Conservation (phyloP, 2,797 vertebrate species). For the Dromococcyx pavoninus region DNA sequence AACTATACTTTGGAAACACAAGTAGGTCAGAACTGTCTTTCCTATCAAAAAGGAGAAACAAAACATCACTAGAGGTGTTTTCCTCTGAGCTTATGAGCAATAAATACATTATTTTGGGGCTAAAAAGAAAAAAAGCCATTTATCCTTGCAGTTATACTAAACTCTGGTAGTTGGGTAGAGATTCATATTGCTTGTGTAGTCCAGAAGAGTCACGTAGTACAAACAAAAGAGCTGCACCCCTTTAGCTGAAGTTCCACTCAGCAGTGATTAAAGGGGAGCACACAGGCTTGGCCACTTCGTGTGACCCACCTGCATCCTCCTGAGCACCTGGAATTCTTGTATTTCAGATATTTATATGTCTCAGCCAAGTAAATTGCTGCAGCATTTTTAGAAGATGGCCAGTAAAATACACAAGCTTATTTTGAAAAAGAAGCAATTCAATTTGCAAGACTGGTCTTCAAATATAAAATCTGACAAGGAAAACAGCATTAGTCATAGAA, state of each 20-base stretch:
- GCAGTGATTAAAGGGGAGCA: neutral
- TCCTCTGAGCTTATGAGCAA: neutral
- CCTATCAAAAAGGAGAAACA: neutral
- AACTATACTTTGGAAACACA: neutral
- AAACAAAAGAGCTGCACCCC: neutral
- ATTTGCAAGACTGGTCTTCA: neutral
- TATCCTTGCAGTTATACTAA: neutral
- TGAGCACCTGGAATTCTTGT: neutral
- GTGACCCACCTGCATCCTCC: neutral
- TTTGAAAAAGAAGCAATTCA: too few relatives aligned
- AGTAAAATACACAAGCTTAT: neutral
- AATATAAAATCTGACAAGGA: neutral
- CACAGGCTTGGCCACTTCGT: fast-evolving
- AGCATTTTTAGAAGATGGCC: neutral
- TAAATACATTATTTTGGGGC: neutral
- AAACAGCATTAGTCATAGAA: neutral
- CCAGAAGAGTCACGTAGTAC: fast-evolving
- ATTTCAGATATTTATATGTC: neutral
- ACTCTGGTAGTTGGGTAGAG: neutral
- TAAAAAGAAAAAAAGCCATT: neutral
- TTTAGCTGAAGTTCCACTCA: neutral
- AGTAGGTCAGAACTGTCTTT: neutral
- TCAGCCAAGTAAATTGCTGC: neutral
- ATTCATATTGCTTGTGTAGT: fast-evolving
- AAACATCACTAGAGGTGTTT: too few relatives aligned